Conservation (phyloP, 37 sponge, comb jelly and placozoan species). For the Oopsacas minuta region DNA sequence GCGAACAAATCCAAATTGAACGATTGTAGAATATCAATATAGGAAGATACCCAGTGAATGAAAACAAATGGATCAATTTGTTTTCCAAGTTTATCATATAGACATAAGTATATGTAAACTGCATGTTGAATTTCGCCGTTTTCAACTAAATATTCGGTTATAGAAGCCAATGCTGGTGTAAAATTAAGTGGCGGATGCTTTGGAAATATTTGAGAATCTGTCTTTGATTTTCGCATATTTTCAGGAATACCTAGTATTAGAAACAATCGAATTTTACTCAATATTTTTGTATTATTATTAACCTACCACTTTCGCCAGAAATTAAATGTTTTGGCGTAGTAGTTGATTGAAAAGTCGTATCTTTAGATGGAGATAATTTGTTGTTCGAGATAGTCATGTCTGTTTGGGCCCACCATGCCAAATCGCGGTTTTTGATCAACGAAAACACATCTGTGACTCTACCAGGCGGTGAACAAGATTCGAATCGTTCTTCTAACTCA, state of each 20-base stretch:
- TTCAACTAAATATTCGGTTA: not conserved
- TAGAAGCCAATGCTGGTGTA: not conserved
- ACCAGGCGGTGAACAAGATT: not conserved
- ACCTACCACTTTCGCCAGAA: not conserved
- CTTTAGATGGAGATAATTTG: not conserved
- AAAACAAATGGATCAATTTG: not conserved
- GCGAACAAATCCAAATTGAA: not conserved
- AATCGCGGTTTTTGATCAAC: not conserved
- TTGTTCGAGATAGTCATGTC: not conserved
- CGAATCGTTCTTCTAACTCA: not conserved
- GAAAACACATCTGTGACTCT: slow-evolving; percentile 3
- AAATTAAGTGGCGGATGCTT: not conserved
- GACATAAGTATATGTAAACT: not conserved
- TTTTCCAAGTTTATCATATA: not conserved
- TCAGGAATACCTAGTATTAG: not conserved
- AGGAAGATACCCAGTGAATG: not conserved
- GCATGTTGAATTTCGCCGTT: slow-evolving; percentile 9
- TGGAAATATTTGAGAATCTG: not conserved
- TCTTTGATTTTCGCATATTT: not conserved
- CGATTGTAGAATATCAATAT: not conserved
- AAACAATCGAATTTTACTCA: too few relatives aligned
- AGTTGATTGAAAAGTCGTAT: not conserved
- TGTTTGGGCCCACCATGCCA: not conserved
- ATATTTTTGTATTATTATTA: too few relatives aligned
- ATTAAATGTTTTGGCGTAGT: not conserved